Conservation (phyloP, 2,888 invertebrate species). For the Aelia acuminata region DNA sequence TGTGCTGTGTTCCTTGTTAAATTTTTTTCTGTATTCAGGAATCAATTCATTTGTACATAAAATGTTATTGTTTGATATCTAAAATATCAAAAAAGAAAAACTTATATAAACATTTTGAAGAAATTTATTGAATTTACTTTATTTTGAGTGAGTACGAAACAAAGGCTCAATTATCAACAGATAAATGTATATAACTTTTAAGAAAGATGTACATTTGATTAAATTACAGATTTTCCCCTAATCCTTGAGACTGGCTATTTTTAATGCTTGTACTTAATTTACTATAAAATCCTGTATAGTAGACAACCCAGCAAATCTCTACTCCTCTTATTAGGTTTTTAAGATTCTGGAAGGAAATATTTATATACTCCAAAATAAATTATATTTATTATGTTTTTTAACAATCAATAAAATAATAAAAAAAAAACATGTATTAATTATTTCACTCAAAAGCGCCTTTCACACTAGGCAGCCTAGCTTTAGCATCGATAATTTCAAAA, state of each 20-base stretch:
- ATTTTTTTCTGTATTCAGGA: constrained; percentile 22
- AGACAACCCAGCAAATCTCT: constrained; percentile 15
- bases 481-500: not conserved
- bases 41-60: constrained; percentile 53
- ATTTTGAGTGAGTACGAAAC: constrained; percentile 38
- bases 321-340: constrained; percentile 12
- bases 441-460: not conserved
- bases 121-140: constrained; percentile 47
- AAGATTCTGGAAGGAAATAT: not conserved
- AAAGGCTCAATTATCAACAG: constrained; percentile 36
- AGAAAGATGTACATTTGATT: constrained; percentile 16
- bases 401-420: not conserved
- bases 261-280: constrained; percentile 47
- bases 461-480: not conserved
- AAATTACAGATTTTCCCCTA: constrained; percentile 32
- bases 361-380: not conserved
- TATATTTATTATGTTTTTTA: not conserved
- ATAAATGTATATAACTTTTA: constrained; percentile 29
- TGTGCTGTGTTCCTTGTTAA: constrained; percentile 59
- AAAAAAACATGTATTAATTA: not conserved
- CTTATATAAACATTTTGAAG: constrained; percentile 28
- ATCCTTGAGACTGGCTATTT: constrained; percentile 46
- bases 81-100: not conserved
- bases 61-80: constrained; percentile 51
- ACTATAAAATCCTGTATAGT: constrained; percentile 37